Evolutionary conservation across 2,888 invertebrate genomes (phyloP).

Genomic region (Microchrysa polita): DNA sequence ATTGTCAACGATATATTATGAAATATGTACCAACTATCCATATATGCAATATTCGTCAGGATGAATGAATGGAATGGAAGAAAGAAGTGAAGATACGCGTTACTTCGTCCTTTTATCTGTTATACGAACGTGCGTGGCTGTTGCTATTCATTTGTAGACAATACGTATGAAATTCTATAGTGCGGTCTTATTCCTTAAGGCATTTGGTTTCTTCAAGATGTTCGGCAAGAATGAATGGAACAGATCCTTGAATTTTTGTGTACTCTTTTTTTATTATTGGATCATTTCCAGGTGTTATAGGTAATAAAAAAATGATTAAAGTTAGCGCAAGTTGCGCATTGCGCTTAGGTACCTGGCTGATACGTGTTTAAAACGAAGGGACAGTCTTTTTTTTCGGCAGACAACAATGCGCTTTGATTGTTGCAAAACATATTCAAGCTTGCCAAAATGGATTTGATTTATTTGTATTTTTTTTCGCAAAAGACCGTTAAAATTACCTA

Average conservation of each 20-base stretch:
- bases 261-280: constrained; percentile 1
- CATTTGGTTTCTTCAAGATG: constrained; percentile 11
- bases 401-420: too few species aligned
- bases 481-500: too few species aligned
- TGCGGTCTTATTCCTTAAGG: constrained; percentile 21
- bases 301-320: not conserved
- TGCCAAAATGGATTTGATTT: too few species aligned
- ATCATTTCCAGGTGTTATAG: constrained; percentile 35
- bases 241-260: not conserved
- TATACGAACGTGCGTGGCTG: constrained; percentile 2
- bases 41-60: constrained; percentile 22
- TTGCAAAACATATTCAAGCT: too few species aligned
- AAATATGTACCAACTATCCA: constrained; percentile 10
- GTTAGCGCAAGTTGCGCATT: not conserved
- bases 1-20: not conserved
- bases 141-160: constrained; percentile 14
- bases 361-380: too few species aligned
- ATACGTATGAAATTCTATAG: constrained; percentile 12
- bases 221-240: not conserved
- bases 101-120: constrained; percentile 9
- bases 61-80: constrained; percentile 1
- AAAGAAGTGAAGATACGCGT: constrained; percentile 8
- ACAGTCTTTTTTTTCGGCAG: too few species aligned
- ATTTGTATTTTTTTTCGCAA: too few species aligned
- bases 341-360: too few species aligned